Conservation (phyloP, 2,113 vertebrate genomes). For the Orycteropus afer region DNA sequence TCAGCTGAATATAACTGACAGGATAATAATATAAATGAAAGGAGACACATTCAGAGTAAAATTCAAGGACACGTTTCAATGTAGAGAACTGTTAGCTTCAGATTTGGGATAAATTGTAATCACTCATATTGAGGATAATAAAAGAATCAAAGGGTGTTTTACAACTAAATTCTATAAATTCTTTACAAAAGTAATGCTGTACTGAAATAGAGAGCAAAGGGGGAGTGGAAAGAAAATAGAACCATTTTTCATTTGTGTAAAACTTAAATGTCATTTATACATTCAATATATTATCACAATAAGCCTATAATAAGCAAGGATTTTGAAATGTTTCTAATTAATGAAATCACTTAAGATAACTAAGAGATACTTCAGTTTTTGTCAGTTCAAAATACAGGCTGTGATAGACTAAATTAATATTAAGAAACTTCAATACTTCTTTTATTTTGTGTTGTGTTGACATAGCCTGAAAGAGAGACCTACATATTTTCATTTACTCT, state of each 20-base stretch:
- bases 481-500: neutral
- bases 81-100: neutral
- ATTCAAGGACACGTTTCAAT: neutral
- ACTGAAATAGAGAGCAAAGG: neutral
- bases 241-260: neutral
- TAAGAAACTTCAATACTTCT: neutral
- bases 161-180: neutral
- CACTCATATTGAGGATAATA: neutral
- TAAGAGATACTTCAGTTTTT: neutral
- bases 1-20: conserved; percentile 41
- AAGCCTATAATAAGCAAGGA: neutral
- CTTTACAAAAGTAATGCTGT: neutral
- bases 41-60: conserved; percentile 13
- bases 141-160: neutral
- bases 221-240: neutral
- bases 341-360: neutral
- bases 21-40: conserved; percentile 46
- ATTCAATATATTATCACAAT: neutral
- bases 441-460: neutral
- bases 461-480: neutral
- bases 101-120: conserved; percentile 12
- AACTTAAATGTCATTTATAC: neutral
- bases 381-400: neutral
- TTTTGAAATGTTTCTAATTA: neutral
- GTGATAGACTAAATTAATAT: neutral